Evolutionary conservation across 2,888 invertebrate genomes (phyloP).

Genomic region (Rhagophthalmus giganteus): DNA sequence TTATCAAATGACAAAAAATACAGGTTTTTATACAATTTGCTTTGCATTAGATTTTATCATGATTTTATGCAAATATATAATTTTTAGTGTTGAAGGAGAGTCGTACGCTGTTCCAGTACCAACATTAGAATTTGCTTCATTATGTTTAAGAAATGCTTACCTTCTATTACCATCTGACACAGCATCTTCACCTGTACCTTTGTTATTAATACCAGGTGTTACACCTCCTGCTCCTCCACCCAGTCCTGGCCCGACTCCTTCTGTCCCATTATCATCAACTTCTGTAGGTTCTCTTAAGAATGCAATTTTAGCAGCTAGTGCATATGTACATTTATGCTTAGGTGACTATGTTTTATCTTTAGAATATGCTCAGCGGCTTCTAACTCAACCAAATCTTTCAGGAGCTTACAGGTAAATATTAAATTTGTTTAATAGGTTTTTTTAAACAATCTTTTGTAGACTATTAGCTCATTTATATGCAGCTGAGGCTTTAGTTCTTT

Average conservation of each 20-base stretch:
- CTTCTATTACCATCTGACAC: slow-evolving; percentile 65
- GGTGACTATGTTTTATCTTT: slow-evolving; percentile 82
- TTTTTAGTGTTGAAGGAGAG: slow-evolving; percentile 63
- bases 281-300: slow-evolving; percentile 65
- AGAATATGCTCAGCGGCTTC: slow-evolving; percentile 73
- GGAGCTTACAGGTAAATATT: slow-evolving; percentile 72
- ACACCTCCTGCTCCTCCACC: slow-evolving; percentile 50
- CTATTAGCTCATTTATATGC: slow-evolving; percentile 86
- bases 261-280: slow-evolving; percentile 64
- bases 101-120: slow-evolving; percentile 86
- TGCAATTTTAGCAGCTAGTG: slow-evolving; percentile 74
- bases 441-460: too few relatives aligned
- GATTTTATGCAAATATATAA: too few relatives aligned
- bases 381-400: slow-evolving; percentile 72
- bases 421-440: too few relatives aligned
- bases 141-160: slow-evolving; percentile 85
- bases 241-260: slow-evolving; percentile 60
- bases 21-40: slow-evolving; percentile 45
- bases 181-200: slow-evolving; percentile 51
- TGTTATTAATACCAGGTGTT: slow-evolving; percentile 50
- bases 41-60: not conserved
- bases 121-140: slow-evolving; percentile 85
- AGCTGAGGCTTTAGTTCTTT: slow-evolving; percentile 81
- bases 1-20: slow-evolving; percentile 61
- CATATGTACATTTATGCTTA: slow-evolving; percentile 82